phyloP scores from a whole-genome alignment of 2,888 invertebrate species.

The Alviniconcha strummeri region DNA sequence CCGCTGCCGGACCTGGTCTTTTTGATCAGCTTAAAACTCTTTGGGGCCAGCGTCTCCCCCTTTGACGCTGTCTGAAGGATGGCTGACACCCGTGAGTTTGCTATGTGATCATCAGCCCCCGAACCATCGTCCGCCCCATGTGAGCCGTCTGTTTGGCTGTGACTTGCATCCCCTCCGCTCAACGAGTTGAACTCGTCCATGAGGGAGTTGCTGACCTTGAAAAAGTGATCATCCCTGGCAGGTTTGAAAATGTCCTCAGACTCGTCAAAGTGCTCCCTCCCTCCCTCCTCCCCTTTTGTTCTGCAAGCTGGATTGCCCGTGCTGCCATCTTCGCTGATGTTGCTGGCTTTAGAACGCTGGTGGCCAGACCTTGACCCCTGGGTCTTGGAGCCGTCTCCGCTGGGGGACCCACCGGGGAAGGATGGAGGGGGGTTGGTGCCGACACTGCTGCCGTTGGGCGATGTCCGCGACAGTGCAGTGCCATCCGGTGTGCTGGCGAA shows the following conservation, averaged over 20 bases:
- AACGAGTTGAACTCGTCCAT: slow-evolving; percentile 26
- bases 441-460: slow-evolving; percentile 15
- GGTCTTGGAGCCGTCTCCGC: slow-evolving; percentile 18
- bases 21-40: slow-evolving; percentile 17
- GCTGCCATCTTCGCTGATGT: not conserved
- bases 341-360: not conserved
- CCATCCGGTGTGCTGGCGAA: slow-evolving; percentile 9
- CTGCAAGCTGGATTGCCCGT: not conserved
- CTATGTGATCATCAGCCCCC: not conserved
- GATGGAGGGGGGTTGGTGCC: not conserved
- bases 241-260: slow-evolving; percentile 52
- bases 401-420: not conserved
- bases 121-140: not conserved
- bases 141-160: not conserved
- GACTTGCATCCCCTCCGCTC: not conserved
- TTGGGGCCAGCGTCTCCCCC: slow-evolving; percentile 18
- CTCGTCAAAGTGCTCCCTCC: slow-evolving; percentile 36
- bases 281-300: slow-evolving; percentile 18
- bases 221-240: slow-evolving; percentile 45
- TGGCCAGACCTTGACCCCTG: not conserved
- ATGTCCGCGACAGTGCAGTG: not conserved
- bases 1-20: not conserved
- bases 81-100: not conserved
- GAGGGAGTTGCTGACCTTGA: slow-evolving; percentile 30
- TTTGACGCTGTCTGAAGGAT: slow-evolving; percentile 18